A percentile compares a stretch with the other conserved stretches of the same genome.
phyloP scores from a whole-genome alignment of 1,140 invertebrate genomes.

The Drosophila bocqueti region DNA sequence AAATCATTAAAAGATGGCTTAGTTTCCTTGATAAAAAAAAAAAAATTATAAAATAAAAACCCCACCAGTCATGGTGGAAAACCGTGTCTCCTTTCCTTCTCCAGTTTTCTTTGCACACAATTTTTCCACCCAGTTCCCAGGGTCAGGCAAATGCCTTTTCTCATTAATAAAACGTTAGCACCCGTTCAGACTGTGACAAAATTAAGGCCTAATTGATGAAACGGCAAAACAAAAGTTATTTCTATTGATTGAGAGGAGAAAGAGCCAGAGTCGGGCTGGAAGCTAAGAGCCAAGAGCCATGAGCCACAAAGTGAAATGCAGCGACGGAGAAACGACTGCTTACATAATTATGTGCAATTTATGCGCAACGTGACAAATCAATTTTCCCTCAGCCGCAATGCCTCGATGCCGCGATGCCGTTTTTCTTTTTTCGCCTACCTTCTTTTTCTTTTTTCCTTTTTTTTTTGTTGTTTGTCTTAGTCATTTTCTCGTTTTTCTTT shows the following conservation, averaged over 20 bases:
- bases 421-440: constrained; percentile 10
- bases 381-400: constrained; percentile 60
- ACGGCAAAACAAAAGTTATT: constrained; percentile 69
- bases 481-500: constrained; percentile 42
- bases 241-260: constrained; percentile 49
- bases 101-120: not conserved
- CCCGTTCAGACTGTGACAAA: constrained; percentile 67
- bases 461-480: constrained; percentile 24
- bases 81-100: not conserved
- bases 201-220: constrained; percentile 81
- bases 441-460: constrained; percentile 1
- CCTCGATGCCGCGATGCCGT: constrained; percentile 39
- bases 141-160: constrained; percentile 41
- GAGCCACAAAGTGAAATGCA: constrained; percentile 58
- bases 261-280: constrained; percentile 3
- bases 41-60: not conserved
- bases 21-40: not conserved
- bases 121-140: constrained; percentile 31
- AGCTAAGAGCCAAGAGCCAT: not conserved
- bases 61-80: constrained; percentile 20
- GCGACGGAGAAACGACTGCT: constrained; percentile 54
- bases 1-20: not conserved
- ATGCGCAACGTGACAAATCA: constrained; percentile 84
- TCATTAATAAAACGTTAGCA: constrained; percentile 79
- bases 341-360: constrained; percentile 79